Base-by-base conservation (phyloP, 2,113 vertebrate species). In the Corythornis vintsioides region DNA sequence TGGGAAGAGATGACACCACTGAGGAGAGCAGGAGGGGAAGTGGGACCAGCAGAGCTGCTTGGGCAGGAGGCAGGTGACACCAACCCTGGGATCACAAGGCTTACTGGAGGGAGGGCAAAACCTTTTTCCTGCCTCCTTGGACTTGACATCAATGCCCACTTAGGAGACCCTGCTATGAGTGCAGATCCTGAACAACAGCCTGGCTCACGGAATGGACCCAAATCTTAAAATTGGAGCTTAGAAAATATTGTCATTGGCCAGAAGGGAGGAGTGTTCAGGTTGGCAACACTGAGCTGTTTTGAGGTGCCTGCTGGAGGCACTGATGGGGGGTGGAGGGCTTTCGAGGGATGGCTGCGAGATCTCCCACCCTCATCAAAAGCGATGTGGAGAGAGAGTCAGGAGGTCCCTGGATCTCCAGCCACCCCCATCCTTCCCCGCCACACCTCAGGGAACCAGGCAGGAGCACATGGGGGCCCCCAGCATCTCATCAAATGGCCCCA, bases 251-350 rank as follows among this genome's bases (percentile, higher is more conserved):
- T 74, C 35, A 53, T 76, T 2, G 11, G 61, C 35, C 60, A 67
- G 48, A 90, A 83, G 78, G 43, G 56, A 83, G 60, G 63, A 70
- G 64, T 25, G 38, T 63, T 86, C 45, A 71, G 48, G 77, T 25
- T 42, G 52, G 88, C 88, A 95, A 92, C 79, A 90, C 83, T 86
- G 76, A 86, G 64, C 53, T 56, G 38, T 43, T 73, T 31, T 81
- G 45, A 92, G 67, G 48, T 79, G 88, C 28, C 43, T 90, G 63
- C 50, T 70, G 78, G 57, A 89, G 56, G 64, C 35, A 76, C 43
- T 22, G 40, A 72, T 19, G n/a, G 33, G 35, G 42, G 57, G 24
- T 17, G 12, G 50, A 16, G 53, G 53, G 43, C 43, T 89, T 89
- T 71, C 3, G 16, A 87, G 55, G 38, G 67, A 33, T 61, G n/a